Percentiles rank a stretch among this genome's conserved stretches.
Conservation (phyloP, 2,888 invertebrate species). For the Hydraecia micacea region DNA sequence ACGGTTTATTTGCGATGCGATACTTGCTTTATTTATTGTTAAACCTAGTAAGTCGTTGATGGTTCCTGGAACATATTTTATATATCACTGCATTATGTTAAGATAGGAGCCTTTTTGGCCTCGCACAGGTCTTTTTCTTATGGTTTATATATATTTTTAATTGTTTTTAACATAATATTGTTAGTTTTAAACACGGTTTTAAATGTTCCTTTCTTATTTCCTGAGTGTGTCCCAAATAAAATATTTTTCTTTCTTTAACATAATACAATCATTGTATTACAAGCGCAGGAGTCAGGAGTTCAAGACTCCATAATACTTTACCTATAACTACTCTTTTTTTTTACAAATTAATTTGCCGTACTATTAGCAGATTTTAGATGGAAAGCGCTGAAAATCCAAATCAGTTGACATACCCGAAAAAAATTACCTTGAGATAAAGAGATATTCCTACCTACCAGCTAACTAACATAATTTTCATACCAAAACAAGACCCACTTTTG, state of each 20-base stretch:
- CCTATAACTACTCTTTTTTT: neutral
- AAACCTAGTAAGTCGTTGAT: neutral
- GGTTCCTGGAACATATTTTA: neutral
- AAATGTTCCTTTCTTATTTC: neutral
- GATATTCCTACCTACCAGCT: neutral
- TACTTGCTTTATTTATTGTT: neutral
- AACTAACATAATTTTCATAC: conserved; percentile 3
- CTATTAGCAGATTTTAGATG: no score
- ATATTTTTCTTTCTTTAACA: no score
- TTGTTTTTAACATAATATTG: neutral
- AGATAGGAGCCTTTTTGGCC: neutral
- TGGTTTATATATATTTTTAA: no score
- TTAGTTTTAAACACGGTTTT: neutral
- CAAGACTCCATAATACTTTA: neutral
- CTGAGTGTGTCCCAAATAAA: no score
- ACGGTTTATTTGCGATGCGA: conserved; percentile 16
- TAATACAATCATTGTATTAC: no score
- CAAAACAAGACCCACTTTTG: conserved; percentile 35
- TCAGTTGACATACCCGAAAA: no score
- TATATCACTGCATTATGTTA: neutral
- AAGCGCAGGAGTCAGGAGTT: neutral
- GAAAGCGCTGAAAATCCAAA: no score
- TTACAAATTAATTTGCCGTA: no score
- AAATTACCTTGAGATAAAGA: no score
- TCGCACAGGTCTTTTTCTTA: neutral